Base-by-base conservation (phyloP, 2,888 invertebrate species). In the Polyommatus iphigenia region DNA sequence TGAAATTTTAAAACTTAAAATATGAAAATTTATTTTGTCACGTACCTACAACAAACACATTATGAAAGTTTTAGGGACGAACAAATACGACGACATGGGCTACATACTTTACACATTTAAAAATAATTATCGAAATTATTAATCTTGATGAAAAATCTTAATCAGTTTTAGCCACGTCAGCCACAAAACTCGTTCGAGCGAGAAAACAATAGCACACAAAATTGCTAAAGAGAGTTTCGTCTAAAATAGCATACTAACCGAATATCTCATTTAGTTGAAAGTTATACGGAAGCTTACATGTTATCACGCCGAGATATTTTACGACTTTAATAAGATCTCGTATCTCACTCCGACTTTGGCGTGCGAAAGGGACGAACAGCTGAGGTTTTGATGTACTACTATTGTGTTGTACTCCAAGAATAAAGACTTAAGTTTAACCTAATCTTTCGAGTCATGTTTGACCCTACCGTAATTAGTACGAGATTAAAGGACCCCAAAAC, bases 201-300 rank as follows among this genome's bases (percentile, higher is more conserved):
- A 72, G 20, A 6, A 24, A 46, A 67, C 67, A 67, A 32, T 29
- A 67, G 67, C 29, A 15, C 46, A 73, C 41, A 73, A 73, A 46
- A 73, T 46, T 20, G 73, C 46, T 41, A 24, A 46, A 72, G 46
- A 41, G 24, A 73, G 73, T 73, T 46, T 46, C 46, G 24, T 50
- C 32, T 73, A 24, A 72, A 73, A 20, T 54, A 75, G 75, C 75
- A 50, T 24, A 54, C 50, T 50, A 75, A 75, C 75, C 75, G 50
- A 75, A 54, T 75, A 50, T 75, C 75, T 75, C 75, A 75, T 75
- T 75, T 75, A 29, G 50, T 75, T 75, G 15, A 75, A 75, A 75
- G 50, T 75, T 75, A 75, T 18, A 32, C 29, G 75, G 75, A 54
- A 75, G 54, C 75, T 75, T 75, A 50, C 75, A 54, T 24, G 75